Base-by-base conservation (phyloP, 30 jellyfish, hydroid and myxozoan genomes). In the Cassiopea xamachana region DNA sequence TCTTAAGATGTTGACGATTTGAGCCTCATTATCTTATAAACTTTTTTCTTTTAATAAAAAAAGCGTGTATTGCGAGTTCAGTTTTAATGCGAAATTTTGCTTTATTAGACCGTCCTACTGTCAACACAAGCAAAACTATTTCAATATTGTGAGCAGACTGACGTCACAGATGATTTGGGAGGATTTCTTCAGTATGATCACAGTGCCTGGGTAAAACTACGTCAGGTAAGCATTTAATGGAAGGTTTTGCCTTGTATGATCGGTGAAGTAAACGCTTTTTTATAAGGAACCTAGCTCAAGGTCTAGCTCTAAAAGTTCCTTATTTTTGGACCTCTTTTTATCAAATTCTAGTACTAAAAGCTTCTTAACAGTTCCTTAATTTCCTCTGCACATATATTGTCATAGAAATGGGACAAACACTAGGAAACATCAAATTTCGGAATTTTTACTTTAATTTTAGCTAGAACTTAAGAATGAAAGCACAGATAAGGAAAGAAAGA, bases 151-250 rank as follows among this genome's bases (percentile, higher is more conserved):
- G 97, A 91, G 51, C 94, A 86, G 59, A 58, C 91, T 48, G 93
- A 91, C 69, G 67, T 91, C 51, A 85, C 91, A 15, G 58, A 68
- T 1, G 97, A 91, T 4, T 51, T 82, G 61, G 97, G 90, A 13
- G 97, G 97, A 16, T 84, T 73, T 62, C 89, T 91, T 1, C 93
- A 77, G 7, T 91, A 91, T 73, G 94, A 91, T 48, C 97, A 91
- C 89, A 74, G 80, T 16, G 92, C 88, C 46, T 91, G 97, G 97
- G 70, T 91, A 50, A 73, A 91, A 71, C 70, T 91, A 19, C 87
- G 97, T 2, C 27, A 67, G 87, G 97, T 91, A 85, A 75, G 90
- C 49, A 43, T 12, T 64, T 15, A 45, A 15, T 82, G 14, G 8
- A 46, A 47, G 39, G 6, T 47, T 55, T 2, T 14, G 39, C 39